phyloP scores from a whole-genome alignment of 1,140 invertebrate species.

The Ceratitis capitata region DNA sequence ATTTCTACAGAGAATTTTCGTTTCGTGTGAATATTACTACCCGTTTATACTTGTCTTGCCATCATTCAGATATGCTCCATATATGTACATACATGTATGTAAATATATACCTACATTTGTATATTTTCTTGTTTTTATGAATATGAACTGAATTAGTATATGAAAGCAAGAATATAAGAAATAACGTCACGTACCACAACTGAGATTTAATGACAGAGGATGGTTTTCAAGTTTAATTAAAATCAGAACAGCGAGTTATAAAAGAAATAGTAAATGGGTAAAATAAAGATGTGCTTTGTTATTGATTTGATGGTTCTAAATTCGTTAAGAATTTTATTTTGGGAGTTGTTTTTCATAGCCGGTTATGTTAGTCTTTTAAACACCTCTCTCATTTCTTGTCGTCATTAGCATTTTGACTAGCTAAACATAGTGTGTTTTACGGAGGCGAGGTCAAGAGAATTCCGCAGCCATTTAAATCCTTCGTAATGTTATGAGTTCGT shows the following conservation, averaged over 20 bases:
- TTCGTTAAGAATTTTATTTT: conserved; percentile 54
- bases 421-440: neutral
- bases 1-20: neutral
- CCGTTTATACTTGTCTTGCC: neutral
- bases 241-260: neutral
- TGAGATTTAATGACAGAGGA: neutral
- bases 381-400: neutral
- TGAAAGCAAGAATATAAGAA: neutral
- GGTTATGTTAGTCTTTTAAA: conserved; percentile 53
- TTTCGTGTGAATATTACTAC: neutral
- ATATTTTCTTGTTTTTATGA: neutral
- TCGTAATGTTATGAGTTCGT: conserved; percentile 47
- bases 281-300: neutral
- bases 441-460: neutral
- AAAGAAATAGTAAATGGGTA: neutral
- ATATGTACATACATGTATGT: neutral
- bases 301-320: conserved; percentile 48
- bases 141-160: neutral
- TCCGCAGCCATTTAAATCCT: conserved; percentile 47
- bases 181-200: conserved; percentile 12
- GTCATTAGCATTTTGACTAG: too few relatives aligned
- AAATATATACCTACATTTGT: neutral
- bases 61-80: neutral
- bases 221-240: neutral
- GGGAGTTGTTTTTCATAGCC: conserved; percentile 49